phyloP scores from a whole-genome alignment of 2,888 invertebrate genomes.

The Taenaris catops region DNA sequence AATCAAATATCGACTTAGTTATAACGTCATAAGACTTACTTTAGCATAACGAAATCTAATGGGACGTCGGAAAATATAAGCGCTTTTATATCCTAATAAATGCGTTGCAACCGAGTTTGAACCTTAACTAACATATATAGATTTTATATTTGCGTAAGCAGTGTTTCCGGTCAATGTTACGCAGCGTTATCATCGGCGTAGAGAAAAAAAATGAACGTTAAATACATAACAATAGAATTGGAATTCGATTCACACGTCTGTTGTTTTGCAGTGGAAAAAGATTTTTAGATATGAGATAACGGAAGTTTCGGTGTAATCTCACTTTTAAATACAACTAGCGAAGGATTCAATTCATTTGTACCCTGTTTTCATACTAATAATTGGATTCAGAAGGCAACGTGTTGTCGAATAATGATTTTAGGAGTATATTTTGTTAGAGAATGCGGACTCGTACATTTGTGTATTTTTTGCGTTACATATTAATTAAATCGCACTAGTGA shows the following conservation, averaged over 20 bases:
- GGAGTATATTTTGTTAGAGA: slow-evolving; percentile 15
- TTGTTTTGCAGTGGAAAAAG: slow-evolving; percentile 16
- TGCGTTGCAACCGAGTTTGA: slow-evolving; percentile 10
- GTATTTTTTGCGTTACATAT: too few species aligned
- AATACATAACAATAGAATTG: slow-evolving; percentile 1
- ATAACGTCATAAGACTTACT: slow-evolving; percentile 8
- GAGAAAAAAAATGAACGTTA: slow-evolving; percentile 16
- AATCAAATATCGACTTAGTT: slow-evolving; percentile 12
- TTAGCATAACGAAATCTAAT: slow-evolving; percentile 7
- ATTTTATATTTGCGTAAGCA: slow-evolving; percentile 5
- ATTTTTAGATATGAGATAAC: slow-evolving; percentile 14
- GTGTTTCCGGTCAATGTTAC: slow-evolving; percentile 10
- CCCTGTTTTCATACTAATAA: slow-evolving; percentile 11
- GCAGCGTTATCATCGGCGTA: neutral
- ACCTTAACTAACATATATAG: slow-evolving; percentile 4
- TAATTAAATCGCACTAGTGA: too few species aligned
- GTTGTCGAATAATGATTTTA: slow-evolving; percentile 20
- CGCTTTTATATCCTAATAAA: slow-evolving; percentile 3
- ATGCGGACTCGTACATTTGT: too few species aligned
- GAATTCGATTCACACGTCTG: slow-evolving; percentile 1
- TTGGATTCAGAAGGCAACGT: slow-evolving; percentile 19
- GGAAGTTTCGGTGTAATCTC: slow-evolving; percentile 10
- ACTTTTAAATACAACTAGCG: neutral
- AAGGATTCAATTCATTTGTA: slow-evolving; percentile 5
- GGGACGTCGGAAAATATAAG: slow-evolving; percentile 9